A percentile compares a stretch with the other conserved stretches of the same genome.
Conservation (phyloP, 2,888 invertebrate species). For the Mesoligia furuncula region DNA sequence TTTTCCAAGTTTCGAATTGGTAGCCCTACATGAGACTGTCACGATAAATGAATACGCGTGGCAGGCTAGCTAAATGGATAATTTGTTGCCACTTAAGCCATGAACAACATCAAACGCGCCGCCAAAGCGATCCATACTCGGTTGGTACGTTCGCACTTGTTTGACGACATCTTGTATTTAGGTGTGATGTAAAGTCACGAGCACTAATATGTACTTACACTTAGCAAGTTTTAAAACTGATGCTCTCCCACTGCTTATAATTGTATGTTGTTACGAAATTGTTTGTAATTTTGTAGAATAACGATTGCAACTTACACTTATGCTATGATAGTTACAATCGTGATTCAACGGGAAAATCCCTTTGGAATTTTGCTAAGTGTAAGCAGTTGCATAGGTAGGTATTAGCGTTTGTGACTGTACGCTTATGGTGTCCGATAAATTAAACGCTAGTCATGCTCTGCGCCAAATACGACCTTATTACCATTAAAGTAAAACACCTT, state of each 20-base stretch:
- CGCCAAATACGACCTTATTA: neutral
- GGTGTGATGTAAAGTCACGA: neutral
- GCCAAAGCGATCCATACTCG: neutral
- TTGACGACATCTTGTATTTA: neutral
- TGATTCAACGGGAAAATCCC: neutral
- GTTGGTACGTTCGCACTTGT: neutral
- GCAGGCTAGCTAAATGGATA: neutral
- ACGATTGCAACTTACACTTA: neutral
- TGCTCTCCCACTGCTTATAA: neutral
- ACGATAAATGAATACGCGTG: neutral
- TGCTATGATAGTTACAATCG: too few species aligned
- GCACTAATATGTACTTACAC: neutral
- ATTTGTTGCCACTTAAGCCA: slow-evolving; percentile 24
- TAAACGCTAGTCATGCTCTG: neutral
- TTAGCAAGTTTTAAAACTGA: neutral
- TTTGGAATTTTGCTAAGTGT: neutral
- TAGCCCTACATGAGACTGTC: neutral
- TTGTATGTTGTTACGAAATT: neutral
- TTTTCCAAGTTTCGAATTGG: neutral
- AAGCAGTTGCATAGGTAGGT: neutral
- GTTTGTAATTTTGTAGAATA: neutral
- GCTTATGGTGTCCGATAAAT: neutral
- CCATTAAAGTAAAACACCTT: neutral
- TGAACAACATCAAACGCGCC: neutral
- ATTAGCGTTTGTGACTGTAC: neutral